Percentiles rank a stretch among this genome's conserved stretches.
Evolutionary conservation across 2,113 vertebrate genomes (phyloP).

Genomic region (Formicarius rufipectus): DNA sequence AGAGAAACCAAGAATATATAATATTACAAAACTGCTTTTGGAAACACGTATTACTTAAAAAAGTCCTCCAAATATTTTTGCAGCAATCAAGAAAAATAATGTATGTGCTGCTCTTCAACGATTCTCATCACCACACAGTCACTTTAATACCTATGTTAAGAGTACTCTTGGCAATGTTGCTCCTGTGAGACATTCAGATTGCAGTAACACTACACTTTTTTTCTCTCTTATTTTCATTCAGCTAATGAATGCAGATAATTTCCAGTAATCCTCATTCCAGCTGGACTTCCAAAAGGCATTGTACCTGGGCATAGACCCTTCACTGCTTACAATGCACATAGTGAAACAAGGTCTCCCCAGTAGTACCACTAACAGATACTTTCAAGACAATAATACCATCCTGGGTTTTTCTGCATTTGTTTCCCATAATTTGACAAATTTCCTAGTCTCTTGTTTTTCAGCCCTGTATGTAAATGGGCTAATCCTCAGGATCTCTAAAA

Average conservation of each 20-base stretch:
- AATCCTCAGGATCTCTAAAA: background rate
- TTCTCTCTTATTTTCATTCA: background rate
- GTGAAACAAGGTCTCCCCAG: background rate
- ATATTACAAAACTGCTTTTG: background rate
- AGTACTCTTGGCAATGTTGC: background rate
- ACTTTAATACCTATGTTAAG: background rate
- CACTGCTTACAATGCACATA: background rate
- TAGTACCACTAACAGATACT: background rate
- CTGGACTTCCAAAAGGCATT: background rate
- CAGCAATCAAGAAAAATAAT: background rate
- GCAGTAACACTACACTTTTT: background rate
- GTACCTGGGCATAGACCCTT: background rate
- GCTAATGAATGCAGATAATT: background rate
- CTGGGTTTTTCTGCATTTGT: background rate
- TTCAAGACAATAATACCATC: background rate
- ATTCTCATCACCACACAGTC: background rate
- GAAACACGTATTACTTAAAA: background rate
- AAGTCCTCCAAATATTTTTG: background rate
- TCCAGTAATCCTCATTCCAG: background rate
- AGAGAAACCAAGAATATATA: background rate
- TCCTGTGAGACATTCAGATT: background rate
- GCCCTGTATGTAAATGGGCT: background rate
- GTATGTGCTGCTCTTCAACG: background rate
- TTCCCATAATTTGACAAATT: background rate
- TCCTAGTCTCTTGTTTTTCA: background rate